Percentiles rank a stretch among this genome's conserved stretches.
phyloP scores from a whole-genome alignment of 2,113 vertebrate genomes.

The Cynopterus brachyotis region DNA sequence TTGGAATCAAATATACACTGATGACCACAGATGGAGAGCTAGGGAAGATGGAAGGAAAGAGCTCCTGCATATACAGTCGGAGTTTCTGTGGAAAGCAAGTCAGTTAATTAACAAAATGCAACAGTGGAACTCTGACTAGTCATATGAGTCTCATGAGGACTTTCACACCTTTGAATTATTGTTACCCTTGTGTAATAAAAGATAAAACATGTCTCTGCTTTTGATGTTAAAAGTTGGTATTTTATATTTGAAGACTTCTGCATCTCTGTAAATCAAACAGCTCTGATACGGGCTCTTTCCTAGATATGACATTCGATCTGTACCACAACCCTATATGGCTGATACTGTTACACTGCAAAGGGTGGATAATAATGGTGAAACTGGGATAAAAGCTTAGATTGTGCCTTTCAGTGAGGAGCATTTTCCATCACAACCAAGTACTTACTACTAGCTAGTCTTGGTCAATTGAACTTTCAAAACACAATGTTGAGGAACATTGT shows the following conservation, averaged over 20 bases:
- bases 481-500: background rate
- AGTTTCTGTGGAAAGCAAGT: background rate
- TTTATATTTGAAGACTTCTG: too few relatives aligned
- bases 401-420: background rate
- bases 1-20: background rate
- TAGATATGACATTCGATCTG: background rate
- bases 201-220: background rate
- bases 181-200: background rate
- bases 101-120: background rate
- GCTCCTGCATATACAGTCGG: background rate
- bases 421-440: background rate
- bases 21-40: background rate
- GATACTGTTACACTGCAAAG: background rate
- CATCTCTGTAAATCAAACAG: background rate
- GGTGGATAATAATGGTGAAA: too few relatives aligned
- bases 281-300: background rate
- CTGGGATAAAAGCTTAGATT: background rate
- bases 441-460: background rate
- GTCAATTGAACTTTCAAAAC: background rate
- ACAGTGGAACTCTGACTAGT: background rate
- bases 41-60: background rate
- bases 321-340: accelerated
- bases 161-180: background rate
- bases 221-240: background rate
- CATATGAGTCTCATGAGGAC: background rate